These are phyloP conservation scores for Beris chalybata DNA, from an alignment of 2,888 invertebrate genomes.

Conservation along the genomic window DNA sequence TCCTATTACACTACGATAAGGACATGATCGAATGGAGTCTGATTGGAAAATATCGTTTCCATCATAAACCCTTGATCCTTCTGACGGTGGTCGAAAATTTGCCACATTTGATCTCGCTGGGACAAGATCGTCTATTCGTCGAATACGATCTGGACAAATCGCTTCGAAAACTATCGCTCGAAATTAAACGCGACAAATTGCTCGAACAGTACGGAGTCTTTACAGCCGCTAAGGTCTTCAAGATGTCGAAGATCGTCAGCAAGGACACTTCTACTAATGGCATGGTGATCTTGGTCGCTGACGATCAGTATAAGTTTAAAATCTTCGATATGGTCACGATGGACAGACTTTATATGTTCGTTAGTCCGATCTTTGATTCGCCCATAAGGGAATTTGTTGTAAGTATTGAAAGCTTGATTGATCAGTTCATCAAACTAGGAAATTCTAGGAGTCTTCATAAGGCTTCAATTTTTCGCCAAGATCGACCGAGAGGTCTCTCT, in stretches of 20 bases:
- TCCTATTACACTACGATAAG: slow-evolving; percentile 55
- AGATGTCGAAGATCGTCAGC: slow-evolving; percentile 13
- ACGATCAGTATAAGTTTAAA: slow-evolving; percentile 67
- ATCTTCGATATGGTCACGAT: slow-evolving; percentile 65
- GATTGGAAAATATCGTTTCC: slow-evolving; percentile 64
- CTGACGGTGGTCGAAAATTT: slow-evolving; percentile 60
- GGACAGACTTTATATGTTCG: slow-evolving; percentile 65
- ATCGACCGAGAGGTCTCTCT: no score
- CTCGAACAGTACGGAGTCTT: slow-evolving; percentile 62
- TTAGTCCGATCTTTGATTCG: slow-evolving; percentile 70
- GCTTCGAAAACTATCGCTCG: slow-evolving; percentile 1
- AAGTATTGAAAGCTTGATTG: background rate
- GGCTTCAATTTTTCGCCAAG: no score
- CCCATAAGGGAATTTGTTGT: slow-evolving; percentile 60
- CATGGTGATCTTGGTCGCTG: slow-evolving; percentile 35
- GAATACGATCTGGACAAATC: slow-evolving; percentile 32
- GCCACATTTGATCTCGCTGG: slow-evolving; percentile 60
- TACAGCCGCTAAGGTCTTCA: slow-evolving; percentile 31
- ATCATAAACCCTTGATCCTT: slow-evolving; percentile 62
- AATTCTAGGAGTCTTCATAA: background rate
- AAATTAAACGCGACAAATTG: slow-evolving; percentile 41
- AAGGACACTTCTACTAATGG: slow-evolving; percentile 19
- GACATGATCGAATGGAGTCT: slow-evolving; percentile 57
- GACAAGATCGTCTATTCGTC: slow-evolving; percentile 57
- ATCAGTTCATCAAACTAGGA: no score